phyloP scores from a whole-genome alignment of 2,113 vertebrate species.

The Otus sunia region DNA sequence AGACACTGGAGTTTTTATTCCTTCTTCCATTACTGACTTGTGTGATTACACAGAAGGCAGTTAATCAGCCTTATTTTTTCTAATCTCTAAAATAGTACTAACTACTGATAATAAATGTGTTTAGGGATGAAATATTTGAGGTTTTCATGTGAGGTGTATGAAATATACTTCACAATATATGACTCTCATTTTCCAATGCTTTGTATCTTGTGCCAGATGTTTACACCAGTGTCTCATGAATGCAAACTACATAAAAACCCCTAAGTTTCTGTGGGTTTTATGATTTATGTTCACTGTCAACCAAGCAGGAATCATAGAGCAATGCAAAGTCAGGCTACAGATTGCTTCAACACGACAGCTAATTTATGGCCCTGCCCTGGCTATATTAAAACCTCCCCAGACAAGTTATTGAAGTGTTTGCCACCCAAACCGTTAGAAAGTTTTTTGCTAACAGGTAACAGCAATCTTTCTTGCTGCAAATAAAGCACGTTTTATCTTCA shows the following conservation, averaged over 20 bases:
- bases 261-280: background rate
- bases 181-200: background rate
- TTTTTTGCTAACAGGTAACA: background rate
- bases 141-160: background rate
- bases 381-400: background rate
- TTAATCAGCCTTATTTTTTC: background rate
- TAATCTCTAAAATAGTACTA: background rate
- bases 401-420: background rate
- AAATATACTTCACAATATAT: background rate
- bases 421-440: background rate
- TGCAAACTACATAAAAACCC: background rate
- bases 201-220: background rate
- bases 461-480: background rate
- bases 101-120: background rate
- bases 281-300: background rate
- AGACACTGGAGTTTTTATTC: background rate
- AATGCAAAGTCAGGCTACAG: background rate
- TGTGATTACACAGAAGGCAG: background rate
- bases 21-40: background rate
- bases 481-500: background rate
- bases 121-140: background rate
- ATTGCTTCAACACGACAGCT: background rate
- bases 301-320: background rate
- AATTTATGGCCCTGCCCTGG: background rate
- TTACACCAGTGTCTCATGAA: background rate